These are phyloP conservation scores for Apus apus DNA, from an alignment of 2,113 vertebrate genomes.

Conservation along the genomic window DNA sequence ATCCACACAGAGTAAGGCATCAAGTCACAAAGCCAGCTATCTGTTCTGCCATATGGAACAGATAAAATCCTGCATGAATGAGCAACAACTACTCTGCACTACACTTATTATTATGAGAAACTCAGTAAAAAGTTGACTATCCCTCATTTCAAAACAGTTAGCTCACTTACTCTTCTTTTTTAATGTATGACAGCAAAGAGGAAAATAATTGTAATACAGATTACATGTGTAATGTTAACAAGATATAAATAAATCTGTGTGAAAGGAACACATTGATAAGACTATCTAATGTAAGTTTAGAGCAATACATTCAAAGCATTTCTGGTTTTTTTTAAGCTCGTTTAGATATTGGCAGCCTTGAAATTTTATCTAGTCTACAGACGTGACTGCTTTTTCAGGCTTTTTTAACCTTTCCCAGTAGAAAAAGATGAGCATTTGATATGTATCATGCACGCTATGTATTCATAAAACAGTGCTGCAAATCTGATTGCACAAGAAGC, in stretches of 20 bases:
- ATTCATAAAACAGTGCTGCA: background rate
- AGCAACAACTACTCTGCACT: background rate
- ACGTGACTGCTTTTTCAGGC: background rate
- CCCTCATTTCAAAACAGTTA: background rate
- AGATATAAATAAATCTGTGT: background rate
- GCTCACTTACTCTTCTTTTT: background rate
- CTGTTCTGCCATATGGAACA: background rate
- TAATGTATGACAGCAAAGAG: background rate
- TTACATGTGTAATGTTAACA: background rate
- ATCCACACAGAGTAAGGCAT: background rate
- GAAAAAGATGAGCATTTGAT: background rate
- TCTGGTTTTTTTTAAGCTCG: background rate
- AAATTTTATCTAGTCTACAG: background rate
- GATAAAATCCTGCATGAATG: background rate
- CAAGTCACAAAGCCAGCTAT: background rate
- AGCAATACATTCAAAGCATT: background rate
- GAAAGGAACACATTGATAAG: background rate
- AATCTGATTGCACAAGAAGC: background rate
- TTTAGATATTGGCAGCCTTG: background rate
- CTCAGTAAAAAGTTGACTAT: background rate
- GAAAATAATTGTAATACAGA: background rate
- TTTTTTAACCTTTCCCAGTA: background rate
- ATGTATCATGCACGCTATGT: background rate
- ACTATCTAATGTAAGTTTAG: background rate
- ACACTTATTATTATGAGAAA: background rate